phyloP scores from a whole-genome alignment of 2,797 vertebrate genomes.

The Delichon dasypus region DNA sequence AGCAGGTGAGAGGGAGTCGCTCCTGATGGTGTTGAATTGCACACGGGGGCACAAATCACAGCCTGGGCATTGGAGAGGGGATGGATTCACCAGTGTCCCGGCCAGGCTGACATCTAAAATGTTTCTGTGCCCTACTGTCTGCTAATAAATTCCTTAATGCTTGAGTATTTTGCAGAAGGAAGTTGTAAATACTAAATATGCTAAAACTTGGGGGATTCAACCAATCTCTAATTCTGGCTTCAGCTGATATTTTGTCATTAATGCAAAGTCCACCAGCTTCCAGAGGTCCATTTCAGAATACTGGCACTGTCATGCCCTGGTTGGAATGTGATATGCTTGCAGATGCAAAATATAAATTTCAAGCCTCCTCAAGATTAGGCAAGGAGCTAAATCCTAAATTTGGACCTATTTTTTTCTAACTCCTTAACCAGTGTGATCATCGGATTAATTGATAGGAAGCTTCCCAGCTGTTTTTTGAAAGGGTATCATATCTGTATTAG shows the following conservation, averaged over 20 bases:
- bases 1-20: neutral
- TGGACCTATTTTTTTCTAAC: neutral
- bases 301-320: neutral
- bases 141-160: neutral
- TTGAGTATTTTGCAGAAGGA: neutral
- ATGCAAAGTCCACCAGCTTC: neutral
- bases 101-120: neutral
- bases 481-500: neutral
- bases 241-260: neutral
- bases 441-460: neutral
- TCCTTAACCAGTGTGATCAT: neutral
- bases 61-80: neutral
- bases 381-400: neutral
- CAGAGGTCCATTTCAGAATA: neutral
- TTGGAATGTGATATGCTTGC: neutral
- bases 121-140: neutral
- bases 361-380: neutral
- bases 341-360: neutral
- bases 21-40: rapidly evolving
- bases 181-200: neutral
- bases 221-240: neutral
- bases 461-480: neutral
- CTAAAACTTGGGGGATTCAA: neutral
- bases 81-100: neutral
- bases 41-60: neutral